Evolutionary conservation across 2,797 vertebrate genomes (phyloP).

Genomic region (Hirundo rustica): DNA sequence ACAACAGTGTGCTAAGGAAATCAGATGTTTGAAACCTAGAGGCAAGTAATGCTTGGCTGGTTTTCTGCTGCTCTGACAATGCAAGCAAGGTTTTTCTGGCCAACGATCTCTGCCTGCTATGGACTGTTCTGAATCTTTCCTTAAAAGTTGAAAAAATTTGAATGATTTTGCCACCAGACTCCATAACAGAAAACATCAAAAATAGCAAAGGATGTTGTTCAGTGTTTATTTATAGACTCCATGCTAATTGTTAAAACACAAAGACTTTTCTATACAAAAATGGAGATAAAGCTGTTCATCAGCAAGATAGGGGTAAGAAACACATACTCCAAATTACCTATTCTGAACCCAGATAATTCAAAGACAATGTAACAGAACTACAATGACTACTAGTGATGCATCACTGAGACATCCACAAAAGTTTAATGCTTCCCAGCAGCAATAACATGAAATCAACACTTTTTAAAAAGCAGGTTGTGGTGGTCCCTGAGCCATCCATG

Average conservation of each 20-base stretch:
- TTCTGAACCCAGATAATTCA: neutral
- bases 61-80: neutral
- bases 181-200: slow-evolving; percentile 15
- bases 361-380: neutral
- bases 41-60: neutral
- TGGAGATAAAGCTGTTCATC: neutral
- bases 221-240: neutral
- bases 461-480: neutral
- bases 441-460: neutral
- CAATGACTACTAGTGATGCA: neutral
- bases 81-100: neutral
- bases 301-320: neutral
- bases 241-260: neutral
- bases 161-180: slow-evolving; percentile 25
- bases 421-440: neutral
- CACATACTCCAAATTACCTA: neutral
- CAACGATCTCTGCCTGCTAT: neutral
- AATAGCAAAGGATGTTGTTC: slow-evolving; percentile 33
- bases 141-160: slow-evolving; percentile 64
- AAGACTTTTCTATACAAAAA: slow-evolving; percentile 3
- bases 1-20: neutral
- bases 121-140: slow-evolving; percentile 33
- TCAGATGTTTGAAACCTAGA: neutral
- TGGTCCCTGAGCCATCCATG: too few relatives aligned
- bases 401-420: neutral